Evolutionary conservation across 2,113 vertebrate species (phyloP).

Genomic region (Aramus guarauna): DNA sequence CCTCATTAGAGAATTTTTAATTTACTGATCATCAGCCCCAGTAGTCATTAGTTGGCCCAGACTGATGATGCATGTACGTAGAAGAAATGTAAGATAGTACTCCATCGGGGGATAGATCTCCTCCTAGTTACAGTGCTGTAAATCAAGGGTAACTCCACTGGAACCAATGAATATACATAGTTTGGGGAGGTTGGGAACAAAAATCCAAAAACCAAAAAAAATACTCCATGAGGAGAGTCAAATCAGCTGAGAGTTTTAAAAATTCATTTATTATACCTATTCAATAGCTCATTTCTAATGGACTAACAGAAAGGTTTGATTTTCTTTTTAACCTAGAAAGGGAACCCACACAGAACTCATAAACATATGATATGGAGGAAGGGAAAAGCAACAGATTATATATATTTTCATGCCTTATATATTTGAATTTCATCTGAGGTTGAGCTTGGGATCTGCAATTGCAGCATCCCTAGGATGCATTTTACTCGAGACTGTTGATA

Average conservation of each 20-base stretch:
- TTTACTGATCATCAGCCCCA: conserved; percentile 48
- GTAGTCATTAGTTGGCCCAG: conserved; percentile 31
- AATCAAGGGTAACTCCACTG: not conserved
- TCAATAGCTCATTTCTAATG: not conserved
- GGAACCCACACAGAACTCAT: not conserved
- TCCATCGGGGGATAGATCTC: not conserved
- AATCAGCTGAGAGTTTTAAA: not conserved
- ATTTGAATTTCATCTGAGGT: not conserved
- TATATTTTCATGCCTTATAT: not conserved
- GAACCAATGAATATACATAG: not conserved
- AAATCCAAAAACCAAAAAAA: not conserved
- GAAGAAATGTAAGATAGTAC: not conserved
- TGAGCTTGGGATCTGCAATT: not conserved
- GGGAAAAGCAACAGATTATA: not conserved
- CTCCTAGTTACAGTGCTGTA: not conserved
- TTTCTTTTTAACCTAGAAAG: not conserved
- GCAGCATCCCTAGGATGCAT: not conserved
- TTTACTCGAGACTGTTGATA: not conserved
- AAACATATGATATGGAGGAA: not conserved
- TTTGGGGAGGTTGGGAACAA: not conserved
- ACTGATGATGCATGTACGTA: not conserved
- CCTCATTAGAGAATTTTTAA: conserved; percentile 66
- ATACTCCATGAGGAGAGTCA: not conserved
- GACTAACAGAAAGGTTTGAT: not conserved
- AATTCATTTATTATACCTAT: not conserved